phyloP scores from a whole-genome alignment of 2,113 vertebrate genomes.

The Crotophaga sulcirostris region DNA sequence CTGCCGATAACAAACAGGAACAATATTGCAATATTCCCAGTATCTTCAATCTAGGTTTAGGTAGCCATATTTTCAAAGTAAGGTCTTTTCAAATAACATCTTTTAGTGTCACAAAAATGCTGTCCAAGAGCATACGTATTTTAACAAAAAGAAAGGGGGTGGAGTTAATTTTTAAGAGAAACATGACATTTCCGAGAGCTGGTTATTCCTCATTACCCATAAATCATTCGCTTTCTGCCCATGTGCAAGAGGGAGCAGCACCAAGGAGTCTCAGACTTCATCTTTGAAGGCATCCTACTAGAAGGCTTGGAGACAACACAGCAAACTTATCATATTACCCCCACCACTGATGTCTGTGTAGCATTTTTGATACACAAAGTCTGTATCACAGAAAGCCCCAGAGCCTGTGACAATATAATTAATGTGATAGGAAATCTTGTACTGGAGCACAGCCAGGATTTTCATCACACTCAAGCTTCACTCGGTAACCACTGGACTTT shows the following conservation, averaged over 20 bases:
- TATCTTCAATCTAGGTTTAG: background rate
- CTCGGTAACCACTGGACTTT: constrained; percentile 59
- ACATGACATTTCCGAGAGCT: background rate
- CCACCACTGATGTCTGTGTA: background rate
- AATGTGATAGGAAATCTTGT: constrained; percentile 50
- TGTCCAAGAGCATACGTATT: background rate
- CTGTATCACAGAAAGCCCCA: constrained; percentile 18
- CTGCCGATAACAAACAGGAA: background rate
- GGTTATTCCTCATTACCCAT: background rate
- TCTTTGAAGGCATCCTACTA: background rate
- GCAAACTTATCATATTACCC: background rate
- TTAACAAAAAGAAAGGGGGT: background rate
- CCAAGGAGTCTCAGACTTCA: background rate
- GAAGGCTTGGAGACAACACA: background rate
- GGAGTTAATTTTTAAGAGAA: background rate
- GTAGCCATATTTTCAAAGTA: background rate
- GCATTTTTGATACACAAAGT: background rate
- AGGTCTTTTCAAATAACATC: background rate
- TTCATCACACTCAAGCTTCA: constrained; percentile 64
- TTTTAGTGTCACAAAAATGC: background rate
- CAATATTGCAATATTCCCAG: background rate
- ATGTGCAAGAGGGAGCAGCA: background rate
- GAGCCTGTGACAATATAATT: constrained; percentile 30
- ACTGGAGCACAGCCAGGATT: constrained; percentile 56
- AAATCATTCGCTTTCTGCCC: background rate